Evolutionary conservation across 2,888 invertebrate genomes (phyloP).

Genomic region (Lasioglossum marginatum): DNA sequence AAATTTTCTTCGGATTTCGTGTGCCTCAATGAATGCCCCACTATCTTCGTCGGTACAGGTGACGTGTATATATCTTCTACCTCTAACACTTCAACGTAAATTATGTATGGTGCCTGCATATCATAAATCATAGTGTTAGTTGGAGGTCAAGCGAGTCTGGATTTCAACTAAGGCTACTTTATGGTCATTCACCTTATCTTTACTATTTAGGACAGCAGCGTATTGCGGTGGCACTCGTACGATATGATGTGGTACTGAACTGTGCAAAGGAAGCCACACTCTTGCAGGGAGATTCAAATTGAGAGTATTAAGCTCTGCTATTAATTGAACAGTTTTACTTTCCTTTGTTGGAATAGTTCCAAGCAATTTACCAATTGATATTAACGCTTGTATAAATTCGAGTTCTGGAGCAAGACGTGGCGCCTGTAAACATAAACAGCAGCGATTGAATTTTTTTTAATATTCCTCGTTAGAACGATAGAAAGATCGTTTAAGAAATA

Average conservation of each 20-base stretch:
- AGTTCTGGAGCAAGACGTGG: constrained; percentile 93
- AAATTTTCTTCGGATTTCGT: constrained; percentile 98
- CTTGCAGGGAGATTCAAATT: constrained; percentile 99
- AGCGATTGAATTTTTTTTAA: neutral
- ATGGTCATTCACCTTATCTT: constrained; percentile 91
- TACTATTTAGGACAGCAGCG: constrained; percentile 99
- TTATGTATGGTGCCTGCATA: constrained; percentile 95
- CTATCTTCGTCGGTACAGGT: constrained; percentile 95
- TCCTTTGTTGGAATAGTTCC: constrained; percentile 94
- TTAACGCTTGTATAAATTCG: constrained; percentile 95
- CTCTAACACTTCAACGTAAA: constrained; percentile 98
- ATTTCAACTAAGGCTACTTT: neutral
- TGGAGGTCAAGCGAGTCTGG: neutral
- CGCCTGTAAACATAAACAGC: constrained; percentile 86
- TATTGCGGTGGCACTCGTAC: constrained; percentile 98
- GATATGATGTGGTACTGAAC: constrained; percentile 94
- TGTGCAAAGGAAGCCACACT: constrained; percentile 98
- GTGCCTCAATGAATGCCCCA: constrained; percentile 92
- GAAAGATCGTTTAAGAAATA: constrained; percentile 12
- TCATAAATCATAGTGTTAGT: constrained; percentile 31
- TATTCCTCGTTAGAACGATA: neutral
- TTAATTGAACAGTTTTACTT: constrained; percentile 95
- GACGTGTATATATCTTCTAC: constrained; percentile 93
- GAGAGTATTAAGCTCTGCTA: constrained; percentile 96
- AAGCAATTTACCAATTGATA: constrained; percentile 93